Evolutionary conservation across 2,888 invertebrate genomes (phyloP).

Genomic region (Encarsia formosa): DNA sequence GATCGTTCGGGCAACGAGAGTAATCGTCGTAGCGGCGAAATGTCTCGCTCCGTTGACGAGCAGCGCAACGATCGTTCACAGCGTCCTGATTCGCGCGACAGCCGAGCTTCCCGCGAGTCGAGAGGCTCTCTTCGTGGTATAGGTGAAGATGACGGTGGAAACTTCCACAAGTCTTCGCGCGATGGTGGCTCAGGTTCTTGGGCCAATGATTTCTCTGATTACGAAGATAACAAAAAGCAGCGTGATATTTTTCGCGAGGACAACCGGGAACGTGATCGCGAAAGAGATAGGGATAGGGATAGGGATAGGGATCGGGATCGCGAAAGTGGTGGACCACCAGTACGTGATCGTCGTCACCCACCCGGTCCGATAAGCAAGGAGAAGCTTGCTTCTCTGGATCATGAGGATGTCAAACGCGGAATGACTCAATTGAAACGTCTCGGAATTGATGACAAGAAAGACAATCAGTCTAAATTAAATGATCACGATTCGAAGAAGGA

Average conservation of each 20-base stretch:
- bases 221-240: slow-evolving; percentile 41
- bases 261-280: slow-evolving; percentile 38
- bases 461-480: slow-evolving; percentile 25
- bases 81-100: slow-evolving; percentile 59
- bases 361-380: slow-evolving; percentile 61
- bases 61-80: slow-evolving; percentile 53
- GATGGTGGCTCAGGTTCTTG: slow-evolving; percentile 41
- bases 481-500: slow-evolving; percentile 55
- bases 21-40: slow-evolving; percentile 33
- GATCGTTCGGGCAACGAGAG: slow-evolving; percentile 38
- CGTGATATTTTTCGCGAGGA: slow-evolving; percentile 46
- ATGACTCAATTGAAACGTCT: slow-evolving; percentile 55
- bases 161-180: slow-evolving; percentile 28
- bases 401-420: slow-evolving; percentile 56
- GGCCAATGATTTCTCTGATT: slow-evolving; percentile 46
- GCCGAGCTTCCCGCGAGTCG: slow-evolving; percentile 56
- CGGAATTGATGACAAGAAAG: slow-evolving; percentile 42
- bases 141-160: slow-evolving; percentile 43
- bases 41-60: slow-evolving; percentile 38
- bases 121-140: slow-evolving; percentile 41
- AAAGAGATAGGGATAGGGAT: slow-evolving; percentile 18
- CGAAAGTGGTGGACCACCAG: slow-evolving; percentile 31
- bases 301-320: slow-evolving; percentile 33
- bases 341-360: slow-evolving; percentile 52
- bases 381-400: slow-evolving; percentile 56